Conservation (phyloP, 2,888 invertebrate genomes). For the Calliphora vomitoria region DNA sequence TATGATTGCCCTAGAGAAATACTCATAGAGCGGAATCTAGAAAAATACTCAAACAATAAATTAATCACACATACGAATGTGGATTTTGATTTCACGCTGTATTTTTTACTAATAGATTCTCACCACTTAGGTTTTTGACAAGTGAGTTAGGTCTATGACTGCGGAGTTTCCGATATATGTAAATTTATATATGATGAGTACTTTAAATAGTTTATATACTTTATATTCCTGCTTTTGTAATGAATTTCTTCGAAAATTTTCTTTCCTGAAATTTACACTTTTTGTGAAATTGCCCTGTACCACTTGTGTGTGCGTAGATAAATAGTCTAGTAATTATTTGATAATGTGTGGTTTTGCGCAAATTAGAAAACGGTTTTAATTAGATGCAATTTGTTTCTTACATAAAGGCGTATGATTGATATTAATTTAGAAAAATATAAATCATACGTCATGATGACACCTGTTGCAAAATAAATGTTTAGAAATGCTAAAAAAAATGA, state of each 20-base stretch:
- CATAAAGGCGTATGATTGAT: slow-evolving; percentile 52
- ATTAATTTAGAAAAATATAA: slow-evolving; percentile 42
- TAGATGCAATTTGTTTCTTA: slow-evolving; percentile 39
- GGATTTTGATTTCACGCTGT: no score
- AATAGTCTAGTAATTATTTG: slow-evolving; percentile 58
- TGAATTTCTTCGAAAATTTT: background rate
- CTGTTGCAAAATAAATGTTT: slow-evolving; percentile 37
- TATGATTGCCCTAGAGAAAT: no score
- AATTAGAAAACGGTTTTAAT: slow-evolving; percentile 46
- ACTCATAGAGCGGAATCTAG: no score
- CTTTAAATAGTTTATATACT: no score
- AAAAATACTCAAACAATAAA: no score
- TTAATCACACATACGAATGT: no score
- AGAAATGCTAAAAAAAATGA: background rate
- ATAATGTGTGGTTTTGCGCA: slow-evolving; percentile 60
- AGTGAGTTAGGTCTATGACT: no score
- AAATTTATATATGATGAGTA: no score
- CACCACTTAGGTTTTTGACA: no score
- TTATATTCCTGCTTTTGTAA: no score
- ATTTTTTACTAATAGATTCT: no score
- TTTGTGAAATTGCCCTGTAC: background rate
- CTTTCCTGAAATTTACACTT: background rate
- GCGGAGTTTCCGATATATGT: no score
- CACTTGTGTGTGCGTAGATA: slow-evolving; percentile 5
- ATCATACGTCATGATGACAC: slow-evolving; percentile 35